Conservation (phyloP, 2,797 vertebrate species). For the Hafferia zeledoni region DNA sequence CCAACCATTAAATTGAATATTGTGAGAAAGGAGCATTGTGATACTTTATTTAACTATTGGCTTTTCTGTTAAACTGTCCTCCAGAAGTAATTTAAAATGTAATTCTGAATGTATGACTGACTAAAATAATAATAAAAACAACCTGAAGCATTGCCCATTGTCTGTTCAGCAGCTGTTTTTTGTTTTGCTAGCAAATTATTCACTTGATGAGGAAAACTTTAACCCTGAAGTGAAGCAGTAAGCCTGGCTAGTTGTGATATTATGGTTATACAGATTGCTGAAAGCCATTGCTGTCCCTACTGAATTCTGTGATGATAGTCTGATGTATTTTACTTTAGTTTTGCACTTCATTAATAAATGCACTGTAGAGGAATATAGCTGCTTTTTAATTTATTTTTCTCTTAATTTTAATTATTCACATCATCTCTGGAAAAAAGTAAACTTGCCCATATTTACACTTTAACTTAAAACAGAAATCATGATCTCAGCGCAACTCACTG, state of each 20-base stretch:
- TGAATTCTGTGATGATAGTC: neutral
- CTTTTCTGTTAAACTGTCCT: neutral
- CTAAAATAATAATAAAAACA: neutral
- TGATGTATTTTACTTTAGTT: neutral
- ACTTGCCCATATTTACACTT: neutral
- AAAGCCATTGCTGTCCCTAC: neutral
- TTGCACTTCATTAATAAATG: neutral
- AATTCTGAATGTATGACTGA: neutral
- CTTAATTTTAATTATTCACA: neutral
- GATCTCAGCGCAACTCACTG: neutral
- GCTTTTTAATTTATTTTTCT: neutral
- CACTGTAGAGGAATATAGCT: neutral
- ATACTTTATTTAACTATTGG: neutral
- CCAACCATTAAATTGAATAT: neutral
- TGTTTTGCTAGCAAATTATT: neutral
- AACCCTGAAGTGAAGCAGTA: neutral
- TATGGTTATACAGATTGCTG: neutral
- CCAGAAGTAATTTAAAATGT: neutral
- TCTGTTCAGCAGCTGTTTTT: conserved; percentile 1
- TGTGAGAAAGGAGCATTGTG: neutral
- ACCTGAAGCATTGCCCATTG: neutral
- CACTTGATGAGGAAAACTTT: neutral
- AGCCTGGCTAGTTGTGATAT: neutral
- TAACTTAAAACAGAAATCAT: neutral
- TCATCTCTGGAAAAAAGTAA: neutral